These are phyloP conservation scores for Rhinolophus ferrumequinum DNA, from an alignment of 2,113 vertebrate genomes.

Conservation along the genomic window DNA sequence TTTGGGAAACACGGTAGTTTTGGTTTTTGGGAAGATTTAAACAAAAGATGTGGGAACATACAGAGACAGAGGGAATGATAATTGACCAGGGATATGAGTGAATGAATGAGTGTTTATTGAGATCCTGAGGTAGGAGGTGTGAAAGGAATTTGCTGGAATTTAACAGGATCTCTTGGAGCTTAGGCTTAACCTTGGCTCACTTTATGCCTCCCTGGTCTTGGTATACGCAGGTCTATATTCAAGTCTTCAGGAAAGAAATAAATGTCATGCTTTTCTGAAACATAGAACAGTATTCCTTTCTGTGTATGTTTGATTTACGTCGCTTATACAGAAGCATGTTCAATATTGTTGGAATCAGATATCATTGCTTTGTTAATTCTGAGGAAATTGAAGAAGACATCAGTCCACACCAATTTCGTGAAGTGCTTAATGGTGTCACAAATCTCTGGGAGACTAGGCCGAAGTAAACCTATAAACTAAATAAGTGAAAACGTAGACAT, in stretches of 20 bases:
- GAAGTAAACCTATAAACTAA: slow-evolving; percentile 51
- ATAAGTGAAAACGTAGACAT: slow-evolving; percentile 64
- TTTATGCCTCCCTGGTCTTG: not conserved
- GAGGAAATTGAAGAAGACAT: slow-evolving; percentile 39
- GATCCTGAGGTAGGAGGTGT: not conserved
- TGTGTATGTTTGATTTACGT: slow-evolving; percentile 26
- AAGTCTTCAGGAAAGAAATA: not conserved
- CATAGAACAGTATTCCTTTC: not conserved
- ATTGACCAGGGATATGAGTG: not conserved
- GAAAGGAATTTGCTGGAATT: not conserved
- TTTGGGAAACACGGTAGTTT: not conserved
- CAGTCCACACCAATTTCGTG: not conserved
- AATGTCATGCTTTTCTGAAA: slow-evolving; percentile 42
- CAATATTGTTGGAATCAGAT: not conserved
- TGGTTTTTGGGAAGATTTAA: slow-evolving; percentile 23
- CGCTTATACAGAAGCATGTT: not conserved
- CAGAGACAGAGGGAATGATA: not conserved
- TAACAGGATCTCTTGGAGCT: not conserved
- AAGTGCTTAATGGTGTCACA: slow-evolving; percentile 44
- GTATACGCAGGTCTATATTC: not conserved
- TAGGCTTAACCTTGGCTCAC: not conserved
- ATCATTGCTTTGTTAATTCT: slow-evolving; percentile 47
- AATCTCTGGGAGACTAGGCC: slow-evolving; percentile 41
- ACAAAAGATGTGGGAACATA: not conserved
- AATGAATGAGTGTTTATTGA: not conserved